Evolutionary conservation across 2,113 vertebrate genomes (phyloP), one percentile per base, ranked within the genome.

Genomic region (Nycticebus coucang): DNA sequence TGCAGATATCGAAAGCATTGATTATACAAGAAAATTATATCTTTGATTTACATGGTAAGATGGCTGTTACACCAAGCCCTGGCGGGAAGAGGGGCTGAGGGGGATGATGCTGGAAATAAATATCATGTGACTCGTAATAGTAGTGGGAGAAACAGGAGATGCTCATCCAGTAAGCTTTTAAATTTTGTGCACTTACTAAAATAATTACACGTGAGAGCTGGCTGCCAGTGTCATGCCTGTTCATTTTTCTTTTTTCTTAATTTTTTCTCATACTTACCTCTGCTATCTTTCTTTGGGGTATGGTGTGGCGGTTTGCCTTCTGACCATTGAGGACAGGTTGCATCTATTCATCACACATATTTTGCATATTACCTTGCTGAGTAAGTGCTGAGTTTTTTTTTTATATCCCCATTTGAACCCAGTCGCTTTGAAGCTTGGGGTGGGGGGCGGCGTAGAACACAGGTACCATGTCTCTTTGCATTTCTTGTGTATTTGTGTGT

Each of bases 11-110:
- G 82, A 93, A 96, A 53, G 33, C 69, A 80, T 81, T 82, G 77
- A 95, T 69, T 87, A 57, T 86, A 50, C n/a, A 89, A 93, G 77
- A 79, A 96, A 97, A 94, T 93, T 87, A 22, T 59, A 41, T 41
- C 82, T 87, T 91, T 84, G 94, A 93, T 45, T 82, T 93, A 72
- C 24, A 37, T 81, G 75, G 66, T 19, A 97, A 89, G 90, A 89
- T 8, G 64, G 12, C 66, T 89, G 8, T 89, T 33, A 82, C 15
- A 64, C 55, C 53, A 45, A 89, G 10, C 78, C 77, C 96, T 55
- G 69, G 22, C 62, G 35, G 35, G 12, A 50, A 87, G 68, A 8
- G 45, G 37, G 66, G 17, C 78, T 59, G 17, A 35, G 64, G 41
- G 57, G 74, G 82, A 82, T 28, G 18, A 37, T 50, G 19, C 11